Conservation (phyloP, 2,113 vertebrate genomes). For the Oreochromis aureus region DNA sequence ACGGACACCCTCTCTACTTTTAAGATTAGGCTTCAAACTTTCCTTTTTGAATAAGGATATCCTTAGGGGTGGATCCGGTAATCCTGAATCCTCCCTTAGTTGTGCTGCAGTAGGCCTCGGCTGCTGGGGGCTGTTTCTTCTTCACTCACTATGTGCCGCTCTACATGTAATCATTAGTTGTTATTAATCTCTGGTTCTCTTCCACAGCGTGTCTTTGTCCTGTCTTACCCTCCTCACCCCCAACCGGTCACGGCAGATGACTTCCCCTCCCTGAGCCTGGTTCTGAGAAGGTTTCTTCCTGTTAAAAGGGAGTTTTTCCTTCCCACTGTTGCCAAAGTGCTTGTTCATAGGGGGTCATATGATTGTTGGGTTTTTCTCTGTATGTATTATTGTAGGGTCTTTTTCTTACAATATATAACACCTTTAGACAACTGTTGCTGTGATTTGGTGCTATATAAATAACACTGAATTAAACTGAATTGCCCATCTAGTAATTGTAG, state of each 20-base stretch:
- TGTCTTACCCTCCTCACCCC: fast-evolving
- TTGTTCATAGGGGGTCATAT: fast-evolving
- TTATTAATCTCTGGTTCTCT: not conserved
- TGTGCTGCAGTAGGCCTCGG: not conserved
- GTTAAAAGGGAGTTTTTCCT: not conserved
- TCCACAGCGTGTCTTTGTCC: not conserved
- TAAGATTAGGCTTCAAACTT: not conserved
- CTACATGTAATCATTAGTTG: not conserved
- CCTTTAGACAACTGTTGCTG: not conserved
- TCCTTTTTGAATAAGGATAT: not conserved
- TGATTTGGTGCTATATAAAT: not conserved
- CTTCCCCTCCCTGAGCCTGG: not conserved
- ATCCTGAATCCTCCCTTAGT: not conserved
- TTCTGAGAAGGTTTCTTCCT: fast-evolving
- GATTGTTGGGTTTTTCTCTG: fast-evolving
- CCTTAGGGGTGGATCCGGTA: not conserved
- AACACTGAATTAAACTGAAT: not conserved
- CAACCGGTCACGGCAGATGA: not conserved
- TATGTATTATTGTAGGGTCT: not conserved
- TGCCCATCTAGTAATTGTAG: not conserved
- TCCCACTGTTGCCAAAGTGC: fast-evolving
- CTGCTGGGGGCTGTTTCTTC: not conserved
- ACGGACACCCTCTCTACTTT: not conserved
- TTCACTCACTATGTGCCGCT: not conserved
- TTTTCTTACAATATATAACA: not conserved